Conservation (phyloP, 1,140 invertebrate genomes). For the Polypedilum vanderplanki region DNA sequence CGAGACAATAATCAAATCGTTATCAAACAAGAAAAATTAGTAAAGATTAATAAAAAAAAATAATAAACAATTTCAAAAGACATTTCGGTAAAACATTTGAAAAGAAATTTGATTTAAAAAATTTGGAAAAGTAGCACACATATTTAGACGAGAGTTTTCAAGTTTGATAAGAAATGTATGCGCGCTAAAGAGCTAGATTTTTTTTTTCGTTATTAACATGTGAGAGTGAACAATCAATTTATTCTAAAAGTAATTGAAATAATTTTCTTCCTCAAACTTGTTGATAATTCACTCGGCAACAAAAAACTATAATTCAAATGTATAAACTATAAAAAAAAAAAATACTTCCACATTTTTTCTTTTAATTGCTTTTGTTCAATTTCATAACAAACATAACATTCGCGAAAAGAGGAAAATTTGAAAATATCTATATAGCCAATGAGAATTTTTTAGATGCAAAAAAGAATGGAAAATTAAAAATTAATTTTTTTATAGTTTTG, state of each 20-base stretch:
- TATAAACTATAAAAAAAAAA: neutral
- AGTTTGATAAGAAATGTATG: too few species aligned
- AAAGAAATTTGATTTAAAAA: too few species aligned
- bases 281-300: neutral
- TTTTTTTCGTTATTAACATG: neutral
- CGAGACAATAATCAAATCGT: neutral
- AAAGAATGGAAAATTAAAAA: too few species aligned
- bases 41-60: neutral
- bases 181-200: neutral
- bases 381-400: constrained; percentile 6
- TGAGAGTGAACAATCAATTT: neutral
- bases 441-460: too few species aligned
- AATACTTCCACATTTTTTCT: neutral
- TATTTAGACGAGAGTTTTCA: too few species aligned
- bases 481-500: too few species aligned
- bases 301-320: constrained; percentile 3
- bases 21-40: neutral
- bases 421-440: constrained; percentile 24
- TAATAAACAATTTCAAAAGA: neutral
- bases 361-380: neutral
- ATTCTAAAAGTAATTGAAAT: too few species aligned
- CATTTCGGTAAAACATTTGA: too few species aligned
- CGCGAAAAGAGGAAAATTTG: constrained; percentile 4
- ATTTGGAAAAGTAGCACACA: too few species aligned
- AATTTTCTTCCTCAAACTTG: neutral